Percentiles rank a stretch among this genome's conserved stretches.
Conservation (phyloP, 2,797 vertebrate genomes). For the Characodon lateralis region DNA sequence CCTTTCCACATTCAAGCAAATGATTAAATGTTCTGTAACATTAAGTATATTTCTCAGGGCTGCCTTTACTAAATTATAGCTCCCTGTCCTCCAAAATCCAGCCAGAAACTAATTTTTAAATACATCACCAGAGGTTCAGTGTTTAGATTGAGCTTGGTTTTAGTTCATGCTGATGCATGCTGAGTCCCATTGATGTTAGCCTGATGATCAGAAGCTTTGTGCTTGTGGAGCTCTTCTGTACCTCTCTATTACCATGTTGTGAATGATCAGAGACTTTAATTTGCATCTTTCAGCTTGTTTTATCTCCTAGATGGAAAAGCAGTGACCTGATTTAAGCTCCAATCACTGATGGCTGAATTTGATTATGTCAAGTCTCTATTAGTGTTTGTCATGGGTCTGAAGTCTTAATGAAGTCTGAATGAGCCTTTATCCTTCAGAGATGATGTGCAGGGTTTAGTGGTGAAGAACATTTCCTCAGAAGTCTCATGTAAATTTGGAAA, state of each 20-base stretch:
- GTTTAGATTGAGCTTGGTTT: neutral
- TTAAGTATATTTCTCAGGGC: neutral
- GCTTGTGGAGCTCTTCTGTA: neutral
- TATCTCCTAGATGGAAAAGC: neutral
- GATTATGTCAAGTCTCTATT: neutral
- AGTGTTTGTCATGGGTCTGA: neutral
- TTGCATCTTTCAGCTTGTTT: neutral
- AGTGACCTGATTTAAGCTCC: neutral
- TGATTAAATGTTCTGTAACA: neutral
- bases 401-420: neutral
- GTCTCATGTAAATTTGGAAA: neutral
- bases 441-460: neutral
- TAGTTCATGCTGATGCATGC: neutral
- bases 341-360: neutral
- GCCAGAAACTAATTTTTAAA: neutral
- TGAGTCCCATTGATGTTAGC: neutral
- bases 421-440: neutral
- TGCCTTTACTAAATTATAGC: neutral
- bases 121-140: neutral
- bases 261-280: constrained; percentile 1
- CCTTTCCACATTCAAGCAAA: neutral
- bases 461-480: neutral
- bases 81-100: neutral
- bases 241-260: neutral
- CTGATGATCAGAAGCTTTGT: neutral